Base-by-base conservation (phyloP, 1,140 invertebrate species). In the Steinernema feltiae region DNA sequence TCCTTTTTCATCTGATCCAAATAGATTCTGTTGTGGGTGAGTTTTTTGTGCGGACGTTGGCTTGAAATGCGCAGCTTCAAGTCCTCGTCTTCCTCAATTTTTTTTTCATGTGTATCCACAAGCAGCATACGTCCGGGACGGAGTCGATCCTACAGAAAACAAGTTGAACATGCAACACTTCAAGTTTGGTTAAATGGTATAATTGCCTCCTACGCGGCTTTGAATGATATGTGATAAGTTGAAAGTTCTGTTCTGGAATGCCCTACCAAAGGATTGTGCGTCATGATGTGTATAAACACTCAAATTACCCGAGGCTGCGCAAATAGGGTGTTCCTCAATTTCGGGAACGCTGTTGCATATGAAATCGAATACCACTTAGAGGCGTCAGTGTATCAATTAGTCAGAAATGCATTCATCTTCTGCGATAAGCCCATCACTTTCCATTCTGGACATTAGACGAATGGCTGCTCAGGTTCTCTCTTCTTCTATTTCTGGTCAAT, bases 111-210 rank as follows among this genome's bases (percentile, higher is more conserved):
- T 0, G 96, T 98, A 87, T 99, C 97, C 75, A 99, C 94, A 75
- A 99, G 88, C 83, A 99, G 89, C 95, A 99, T 98, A 80, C 95
- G 90, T 1, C 97, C 97, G 0, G 97, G 97, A 88, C 97, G 95
- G 84, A 99, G 90, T 76, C 97, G 93, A 86, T 95, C 95, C 92
- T 94, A 88, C 41, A 90, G 89, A 86, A 87, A 87, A 87, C 48
- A 30, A 7, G n/a, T 12, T 46, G 41, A 46, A n/a, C 7, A 46
- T n/a, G 7, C n/a, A 12, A 46, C 41, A n/a, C n/a, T n/a, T 46
- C 7, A 46, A 46, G 41, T 12, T 7, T 46, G 7, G 41, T 46
- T n/a, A 12, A n/a, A n/a, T n/a, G n/a, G n/a, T n/a, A n/a, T n/a
- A n/a, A n/a, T n/a, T n/a, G n/a, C n/a, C n/a, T n/a, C n/a, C n/a